Base-by-base conservation (phyloP, 2,888 invertebrate genomes). In the Ferdinandea cuprea region DNA sequence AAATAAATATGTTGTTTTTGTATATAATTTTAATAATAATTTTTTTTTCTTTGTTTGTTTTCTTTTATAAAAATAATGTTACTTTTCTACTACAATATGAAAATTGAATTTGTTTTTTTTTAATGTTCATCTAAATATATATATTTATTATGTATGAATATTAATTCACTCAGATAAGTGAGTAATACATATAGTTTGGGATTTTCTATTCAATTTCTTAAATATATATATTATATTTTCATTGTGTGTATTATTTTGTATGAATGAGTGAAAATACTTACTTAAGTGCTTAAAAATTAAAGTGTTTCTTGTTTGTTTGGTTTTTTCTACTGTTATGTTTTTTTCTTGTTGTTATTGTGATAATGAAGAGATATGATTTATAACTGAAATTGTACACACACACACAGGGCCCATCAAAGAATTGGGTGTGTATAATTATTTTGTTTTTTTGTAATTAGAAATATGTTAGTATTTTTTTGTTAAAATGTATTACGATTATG, bases 41-140 rank as follows among this genome's bases (percentile, higher is more conserved):
- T 7, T 44, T 15, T 48, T 15, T 69, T 37, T 65, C 17, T 37
- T 13, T 54, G 11, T 32, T 48, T 5, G 32, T 61, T 58, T 71
- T 30, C 7, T 21, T 81, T 69, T 81, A 81, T 59, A 81, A 81
- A 81, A 81, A 81, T 81, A 81, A 81, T 81, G 35, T 76, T 66
- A 21, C n/a, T n/a, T 73, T 71, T 59, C 58, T 66, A 66, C 59
- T 66, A 37, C 32, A 37, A n/a, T 63, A 48, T 73, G 28, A 65
- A 73, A 17, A 65, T 56, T 65, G 21, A 46, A 6, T 28, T 28
- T 9, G 11, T 28, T 25, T 54, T 25, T 54, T 15, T 42, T 46
- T 21, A 37, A 56, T 59, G 58, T 76, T 30, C 11, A 30, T 66
- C 42, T 66, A 58, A 48, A 35, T 65, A 65, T 63, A 28, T 54